Percentiles rank a stretch among this genome's conserved stretches.
These are phyloP conservation scores for Sinosuthora webbiana DNA, from an alignment of 2,113 vertebrate genomes.

Conservation along the genomic window DNA sequence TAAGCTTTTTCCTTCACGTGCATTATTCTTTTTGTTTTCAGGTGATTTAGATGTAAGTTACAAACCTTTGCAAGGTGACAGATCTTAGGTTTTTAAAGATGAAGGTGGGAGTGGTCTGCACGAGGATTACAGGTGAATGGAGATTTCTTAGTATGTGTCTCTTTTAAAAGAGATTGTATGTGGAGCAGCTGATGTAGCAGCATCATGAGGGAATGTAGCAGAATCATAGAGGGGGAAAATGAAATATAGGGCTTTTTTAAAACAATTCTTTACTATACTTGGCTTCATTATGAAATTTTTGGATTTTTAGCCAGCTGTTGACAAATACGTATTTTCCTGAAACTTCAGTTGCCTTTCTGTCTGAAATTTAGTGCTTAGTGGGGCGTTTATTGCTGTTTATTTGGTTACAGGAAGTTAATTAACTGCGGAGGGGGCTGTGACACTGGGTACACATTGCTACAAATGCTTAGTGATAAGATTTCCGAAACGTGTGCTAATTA, in stretches of 20 bases:
- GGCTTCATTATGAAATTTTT: neutral
- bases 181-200: neutral
- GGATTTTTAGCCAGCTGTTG: neutral
- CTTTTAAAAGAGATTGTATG: neutral
- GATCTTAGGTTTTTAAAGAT: neutral
- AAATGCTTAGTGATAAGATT: neutral
- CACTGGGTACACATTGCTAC: neutral
- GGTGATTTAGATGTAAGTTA: neutral
- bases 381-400: neutral
- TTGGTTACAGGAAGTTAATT: neutral
- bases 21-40: neutral
- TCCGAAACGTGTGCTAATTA: neutral
- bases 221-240: rapidly evolving
- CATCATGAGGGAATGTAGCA: too few species aligned
- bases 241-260: rapidly evolving
- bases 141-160: neutral
- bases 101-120: neutral
- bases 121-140: rapidly evolving
- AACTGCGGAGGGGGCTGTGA: neutral
- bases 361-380: neutral
- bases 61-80: neutral
- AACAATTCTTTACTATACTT: neutral
- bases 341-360: neutral
- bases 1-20: neutral
- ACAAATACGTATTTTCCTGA: neutral